Conservation (phyloP, 2,113 vertebrate species). For the Prunella fulvescens region DNA sequence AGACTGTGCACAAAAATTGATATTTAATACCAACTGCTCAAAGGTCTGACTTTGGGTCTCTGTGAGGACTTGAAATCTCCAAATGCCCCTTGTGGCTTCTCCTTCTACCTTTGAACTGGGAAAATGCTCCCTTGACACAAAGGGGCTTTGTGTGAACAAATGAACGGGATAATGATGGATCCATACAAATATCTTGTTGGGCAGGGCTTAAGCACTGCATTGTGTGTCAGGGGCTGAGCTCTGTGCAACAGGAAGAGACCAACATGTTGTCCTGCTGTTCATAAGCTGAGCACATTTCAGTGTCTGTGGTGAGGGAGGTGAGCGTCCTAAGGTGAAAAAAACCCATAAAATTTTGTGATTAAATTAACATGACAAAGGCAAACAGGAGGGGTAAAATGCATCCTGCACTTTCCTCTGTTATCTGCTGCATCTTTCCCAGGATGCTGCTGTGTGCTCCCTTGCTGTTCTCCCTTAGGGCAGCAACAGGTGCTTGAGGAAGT, state of each 20-base stretch:
- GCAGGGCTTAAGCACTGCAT: neutral
- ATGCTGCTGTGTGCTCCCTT: neutral
- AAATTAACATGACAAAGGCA: accelerated
- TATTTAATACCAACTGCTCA: neutral
- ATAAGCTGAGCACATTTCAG: neutral
- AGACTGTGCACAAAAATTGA: neutral
- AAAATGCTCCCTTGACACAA: neutral
- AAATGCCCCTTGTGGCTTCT: neutral
- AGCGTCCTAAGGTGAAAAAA: neutral
- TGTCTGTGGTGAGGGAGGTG: neutral
- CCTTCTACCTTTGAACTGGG: neutral
- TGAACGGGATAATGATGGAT: neutral
- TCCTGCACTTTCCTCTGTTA: neutral
- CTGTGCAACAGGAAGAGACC: neutral
- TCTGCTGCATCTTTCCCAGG: neutral
- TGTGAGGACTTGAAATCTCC: neutral
- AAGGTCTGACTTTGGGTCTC: neutral
- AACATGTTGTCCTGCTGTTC: neutral
- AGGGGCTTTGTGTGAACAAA: accelerated
- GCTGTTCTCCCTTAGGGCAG: neutral
- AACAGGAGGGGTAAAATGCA: neutral
- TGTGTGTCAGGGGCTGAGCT: neutral
- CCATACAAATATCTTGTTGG: neutral
- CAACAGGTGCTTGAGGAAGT: neutral
- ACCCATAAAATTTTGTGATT: neutral